Evolutionary conservation across 1,140 invertebrate species (phyloP), one percentile per base, ranked within the genome.

Genomic region (Drosophila yakuba): DNA sequence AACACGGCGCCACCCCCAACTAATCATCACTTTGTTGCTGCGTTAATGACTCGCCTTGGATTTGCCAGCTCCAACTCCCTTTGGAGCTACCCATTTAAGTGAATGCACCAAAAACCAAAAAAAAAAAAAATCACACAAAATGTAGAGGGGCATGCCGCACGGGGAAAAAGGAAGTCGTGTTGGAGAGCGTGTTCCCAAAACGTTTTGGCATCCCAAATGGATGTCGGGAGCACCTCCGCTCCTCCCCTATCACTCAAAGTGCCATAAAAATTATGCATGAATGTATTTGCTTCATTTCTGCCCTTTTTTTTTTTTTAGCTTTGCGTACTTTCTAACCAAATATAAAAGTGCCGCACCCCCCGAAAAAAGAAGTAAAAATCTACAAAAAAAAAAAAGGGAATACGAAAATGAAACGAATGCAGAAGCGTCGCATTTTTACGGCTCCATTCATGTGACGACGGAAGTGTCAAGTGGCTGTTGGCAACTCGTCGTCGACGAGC

Each of bases 381-480:
- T 43, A 48, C 32, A 58, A 55, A 58, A 54, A 55, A 17, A 17
- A 17, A 23, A 47, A 23, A 47, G 44, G 28, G 20, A 47, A 47
- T 58, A 52, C 59, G 51, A 45, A 60, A 77, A 77, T 60, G 74
- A 76, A 76, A 59, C 75, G 58, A 69, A 80, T 80, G 74, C 80
- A 89, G 77, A 67, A 88, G 80, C 84, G 84, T 89, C 84, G 68
- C 84, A 89, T 89, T 89, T 88, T 88, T 89, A 88, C 84, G 84
- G 80, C 84, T 90, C 84, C 84, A 89, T 89, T 89, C 84, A 89
- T 84, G 84, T 86, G 84, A 89, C 80, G 84, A 85, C 84, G 84
- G 84, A 89, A 89, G 84, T 89, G 84, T 89, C 84, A 89, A 89
- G 84, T 89, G 84, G 84, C 84, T 89, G 84, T 89, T 89, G 84